Evolutionary conservation across 92 coral and sea anemone genomes (phyloP).

Genomic region (Actinostola sp.): DNA sequence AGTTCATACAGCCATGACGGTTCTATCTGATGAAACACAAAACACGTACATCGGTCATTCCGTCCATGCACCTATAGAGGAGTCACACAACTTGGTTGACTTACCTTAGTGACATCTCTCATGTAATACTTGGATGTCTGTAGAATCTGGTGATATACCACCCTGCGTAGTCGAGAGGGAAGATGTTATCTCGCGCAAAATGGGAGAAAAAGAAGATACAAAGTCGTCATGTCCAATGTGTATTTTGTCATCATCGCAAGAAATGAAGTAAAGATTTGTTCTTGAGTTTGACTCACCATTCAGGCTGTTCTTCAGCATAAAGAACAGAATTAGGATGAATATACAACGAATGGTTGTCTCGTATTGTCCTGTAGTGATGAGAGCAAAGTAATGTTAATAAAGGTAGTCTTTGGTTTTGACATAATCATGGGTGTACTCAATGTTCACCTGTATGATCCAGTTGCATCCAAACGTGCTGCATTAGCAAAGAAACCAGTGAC

Average conservation of each 20-base stretch:
- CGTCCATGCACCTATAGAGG: neutral
- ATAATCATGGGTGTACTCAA: too few species aligned
- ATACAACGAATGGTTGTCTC: slow-evolving; percentile 83
- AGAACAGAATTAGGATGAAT: slow-evolving; percentile 96
- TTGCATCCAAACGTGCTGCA: slow-evolving; percentile 91
- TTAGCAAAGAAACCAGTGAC: slow-evolving; percentile 94
- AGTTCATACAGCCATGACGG: slow-evolving; percentile 95
- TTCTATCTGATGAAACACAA: slow-evolving; percentile 64
- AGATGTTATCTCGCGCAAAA: neutral
- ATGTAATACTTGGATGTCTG: slow-evolving; percentile 97
- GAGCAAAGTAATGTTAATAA: too few species aligned
- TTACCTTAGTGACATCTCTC: slow-evolving; percentile 90
- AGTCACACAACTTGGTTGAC: neutral
- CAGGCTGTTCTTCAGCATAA: slow-evolving; percentile 90
- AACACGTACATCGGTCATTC: too few species aligned
- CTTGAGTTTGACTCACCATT: slow-evolving; percentile 62
- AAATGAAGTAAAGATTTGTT: too few species aligned
- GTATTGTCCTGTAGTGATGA: slow-evolving; percentile 70
- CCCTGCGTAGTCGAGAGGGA: slow-evolving; percentile 40
- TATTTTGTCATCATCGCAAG: too few species aligned
- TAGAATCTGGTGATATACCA: slow-evolving; percentile 92
- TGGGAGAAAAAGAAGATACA: too few species aligned
- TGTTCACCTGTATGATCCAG: slow-evolving; percentile 78
- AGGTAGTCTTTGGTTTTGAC: too few species aligned
- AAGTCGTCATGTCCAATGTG: too few species aligned